A percentile compares a stretch with the other conserved stretches of the same genome.
phyloP scores from a whole-genome alignment of 2,888 invertebrate species.

The Erynnis tages region DNA sequence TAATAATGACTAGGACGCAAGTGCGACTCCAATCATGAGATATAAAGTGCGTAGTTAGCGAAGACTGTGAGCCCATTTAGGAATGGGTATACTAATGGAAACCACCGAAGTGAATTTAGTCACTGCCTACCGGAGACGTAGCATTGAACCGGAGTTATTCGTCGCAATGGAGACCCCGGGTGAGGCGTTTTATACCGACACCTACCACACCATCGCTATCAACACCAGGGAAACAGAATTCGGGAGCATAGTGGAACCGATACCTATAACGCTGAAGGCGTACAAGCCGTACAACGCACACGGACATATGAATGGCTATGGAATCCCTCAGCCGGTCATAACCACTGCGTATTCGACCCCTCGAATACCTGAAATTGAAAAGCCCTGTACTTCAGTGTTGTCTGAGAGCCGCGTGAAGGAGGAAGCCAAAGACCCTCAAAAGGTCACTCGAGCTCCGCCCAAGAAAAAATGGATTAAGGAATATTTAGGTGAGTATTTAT shows the following conservation, averaged over 20 bases:
- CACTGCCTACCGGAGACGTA: conserved; percentile 57
- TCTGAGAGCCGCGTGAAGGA: conserved; percentile 48
- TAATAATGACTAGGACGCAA: conserved; percentile 11
- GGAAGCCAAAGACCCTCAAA: conserved; percentile 49
- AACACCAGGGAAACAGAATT: conserved; percentile 72
- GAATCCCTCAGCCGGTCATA: conserved; percentile 40
- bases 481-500: conserved; percentile 80
- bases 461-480: conserved; percentile 89
- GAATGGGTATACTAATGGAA: conserved; percentile 80
- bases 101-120: conserved; percentile 69
- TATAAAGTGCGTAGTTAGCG: conserved; percentile 47
- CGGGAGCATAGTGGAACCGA: conserved; percentile 66
- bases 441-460: conserved; percentile 71
- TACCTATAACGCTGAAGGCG: conserved; percentile 64
- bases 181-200: conserved; percentile 57
- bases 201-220: conserved; percentile 65
- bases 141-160: conserved; percentile 54
- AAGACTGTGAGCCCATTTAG: conserved; percentile 54
- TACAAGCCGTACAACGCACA: conserved; percentile 58
- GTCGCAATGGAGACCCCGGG: conserved; percentile 64
- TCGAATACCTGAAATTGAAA: conserved; percentile 45
- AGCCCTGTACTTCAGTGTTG: conserved; percentile 47
- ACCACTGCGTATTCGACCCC: conserved; percentile 48
- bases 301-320: conserved; percentile 52
- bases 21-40: conserved; percentile 43